A percentile compares a stretch with the other conserved stretches of the same genome.
Evolutionary conservation across 2,888 invertebrate species (phyloP).

Genomic region (Lymantria dispar): DNA sequence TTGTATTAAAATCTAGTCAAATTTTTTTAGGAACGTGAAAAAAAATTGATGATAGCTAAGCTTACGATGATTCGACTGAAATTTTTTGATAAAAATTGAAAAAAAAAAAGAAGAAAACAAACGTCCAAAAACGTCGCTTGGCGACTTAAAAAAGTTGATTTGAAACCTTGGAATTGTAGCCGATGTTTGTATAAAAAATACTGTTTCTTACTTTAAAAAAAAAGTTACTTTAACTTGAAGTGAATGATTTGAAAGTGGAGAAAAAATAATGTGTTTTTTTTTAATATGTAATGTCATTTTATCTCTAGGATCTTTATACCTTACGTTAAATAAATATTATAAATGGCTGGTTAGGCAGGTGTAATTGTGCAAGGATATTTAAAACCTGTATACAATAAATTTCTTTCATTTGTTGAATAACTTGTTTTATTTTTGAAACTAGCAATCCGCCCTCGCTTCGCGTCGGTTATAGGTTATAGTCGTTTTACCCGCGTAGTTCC

Average conservation of each 20-base stretch:
- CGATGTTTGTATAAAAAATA: conserved; percentile 46
- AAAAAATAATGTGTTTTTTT: conserved; percentile 51
- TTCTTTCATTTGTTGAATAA: conserved; percentile 81
- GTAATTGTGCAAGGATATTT: conserved; percentile 78
- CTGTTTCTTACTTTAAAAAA: conserved; percentile 62
- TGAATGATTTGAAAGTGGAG: conserved; percentile 61
- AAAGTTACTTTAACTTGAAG: conserved; percentile 52
- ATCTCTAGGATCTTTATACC: conserved; percentile 76
- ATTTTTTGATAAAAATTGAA: conserved; percentile 59
- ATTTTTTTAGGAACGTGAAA: conserved; percentile 65
- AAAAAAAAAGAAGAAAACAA: too few relatives aligned
- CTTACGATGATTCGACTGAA: conserved; percentile 72
- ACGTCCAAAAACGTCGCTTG: conserved; percentile 76
- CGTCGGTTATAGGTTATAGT: too few relatives aligned
- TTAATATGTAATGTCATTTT: conserved; percentile 74
- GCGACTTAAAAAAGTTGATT: conserved; percentile 71
- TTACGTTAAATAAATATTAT: conserved; percentile 76
- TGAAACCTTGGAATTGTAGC: conserved; percentile 78
- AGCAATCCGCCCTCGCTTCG: too few relatives aligned
- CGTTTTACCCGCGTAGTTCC: too few relatives aligned
- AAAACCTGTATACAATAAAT: conserved; percentile 83
- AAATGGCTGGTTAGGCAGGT: conserved; percentile 77
- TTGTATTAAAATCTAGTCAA: conserved; percentile 79
- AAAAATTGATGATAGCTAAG: conserved; percentile 50
- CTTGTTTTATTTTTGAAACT: conserved; percentile 61